These are phyloP conservation scores for Fregata magnificens DNA, from an alignment of 2,113 vertebrate species.

Conservation along the genomic window DNA sequence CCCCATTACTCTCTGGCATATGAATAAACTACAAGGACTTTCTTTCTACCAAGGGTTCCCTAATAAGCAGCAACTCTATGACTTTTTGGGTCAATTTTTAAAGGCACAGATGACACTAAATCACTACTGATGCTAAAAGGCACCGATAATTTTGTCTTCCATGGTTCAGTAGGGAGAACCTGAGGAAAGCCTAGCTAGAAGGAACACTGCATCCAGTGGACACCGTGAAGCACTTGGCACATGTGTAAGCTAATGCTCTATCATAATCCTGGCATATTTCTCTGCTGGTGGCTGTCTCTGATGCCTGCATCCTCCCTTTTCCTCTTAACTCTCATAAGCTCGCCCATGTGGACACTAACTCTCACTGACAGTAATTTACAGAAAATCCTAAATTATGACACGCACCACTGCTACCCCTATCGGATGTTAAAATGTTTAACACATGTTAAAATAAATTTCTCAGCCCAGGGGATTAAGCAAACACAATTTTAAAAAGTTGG, in stretches of 20 bases:
- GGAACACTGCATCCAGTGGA: not conserved
- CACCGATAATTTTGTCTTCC: not conserved
- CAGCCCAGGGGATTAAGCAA: constrained; percentile 1
- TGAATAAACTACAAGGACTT: not conserved
- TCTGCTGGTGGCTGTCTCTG: not conserved
- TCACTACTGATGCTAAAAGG: not conserved
- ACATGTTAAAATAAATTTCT: constrained; percentile 14
- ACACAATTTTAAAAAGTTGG: not conserved
- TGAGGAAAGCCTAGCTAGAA: not conserved
- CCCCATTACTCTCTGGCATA: accelerated
- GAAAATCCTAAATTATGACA: constrained; percentile 11
- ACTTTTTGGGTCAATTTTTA: not conserved
- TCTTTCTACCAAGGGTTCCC: not conserved
- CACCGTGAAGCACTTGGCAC: not conserved
- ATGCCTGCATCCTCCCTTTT: not conserved
- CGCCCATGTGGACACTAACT: not conserved
- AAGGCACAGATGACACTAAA: not conserved
- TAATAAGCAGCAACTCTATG: not conserved
- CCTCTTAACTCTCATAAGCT: not conserved
- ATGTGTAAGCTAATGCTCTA: not conserved
- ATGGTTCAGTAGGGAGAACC: not conserved
- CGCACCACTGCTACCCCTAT: not conserved
- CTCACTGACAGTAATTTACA: not conserved
- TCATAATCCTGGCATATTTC: not conserved
- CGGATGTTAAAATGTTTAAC: constrained; percentile 6